Conservation (phyloP, 2,797 vertebrate genomes). For the Manis pentadactyla region DNA sequence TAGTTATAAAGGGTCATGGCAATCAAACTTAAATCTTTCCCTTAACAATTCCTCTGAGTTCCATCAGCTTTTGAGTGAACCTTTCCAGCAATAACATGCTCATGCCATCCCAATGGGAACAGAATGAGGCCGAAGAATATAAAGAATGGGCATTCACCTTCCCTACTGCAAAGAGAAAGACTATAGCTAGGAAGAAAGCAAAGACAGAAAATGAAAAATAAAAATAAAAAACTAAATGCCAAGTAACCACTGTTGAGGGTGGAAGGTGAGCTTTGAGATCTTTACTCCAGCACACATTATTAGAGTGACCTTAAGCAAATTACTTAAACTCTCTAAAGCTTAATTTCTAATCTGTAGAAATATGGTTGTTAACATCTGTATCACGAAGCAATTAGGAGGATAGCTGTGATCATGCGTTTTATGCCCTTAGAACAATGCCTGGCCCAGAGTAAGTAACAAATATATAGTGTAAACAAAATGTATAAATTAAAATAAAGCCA, state of each 20-base stretch:
- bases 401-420: neutral
- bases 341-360: neutral
- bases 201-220: neutral
- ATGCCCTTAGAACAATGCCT: neutral
- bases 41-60: neutral
- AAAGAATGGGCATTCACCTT: neutral
- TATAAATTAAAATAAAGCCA: constrained; percentile 25
- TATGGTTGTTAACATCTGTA: neutral
- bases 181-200: neutral
- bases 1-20: neutral
- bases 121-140: neutral
- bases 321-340: neutral
- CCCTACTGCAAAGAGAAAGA: neutral
- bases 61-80: neutral
- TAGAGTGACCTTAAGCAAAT: neutral
- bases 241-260: neutral
- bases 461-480: too few relatives aligned
- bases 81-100: neutral
- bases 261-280: neutral
- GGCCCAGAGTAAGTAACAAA: neutral
- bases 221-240: neutral
- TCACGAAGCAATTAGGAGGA: neutral
- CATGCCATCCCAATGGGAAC: neutral
- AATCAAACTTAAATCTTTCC: neutral
- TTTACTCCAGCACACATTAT: neutral